phyloP scores from a whole-genome alignment of 2,113 vertebrate species.

The Accipiter virgatus region DNA sequence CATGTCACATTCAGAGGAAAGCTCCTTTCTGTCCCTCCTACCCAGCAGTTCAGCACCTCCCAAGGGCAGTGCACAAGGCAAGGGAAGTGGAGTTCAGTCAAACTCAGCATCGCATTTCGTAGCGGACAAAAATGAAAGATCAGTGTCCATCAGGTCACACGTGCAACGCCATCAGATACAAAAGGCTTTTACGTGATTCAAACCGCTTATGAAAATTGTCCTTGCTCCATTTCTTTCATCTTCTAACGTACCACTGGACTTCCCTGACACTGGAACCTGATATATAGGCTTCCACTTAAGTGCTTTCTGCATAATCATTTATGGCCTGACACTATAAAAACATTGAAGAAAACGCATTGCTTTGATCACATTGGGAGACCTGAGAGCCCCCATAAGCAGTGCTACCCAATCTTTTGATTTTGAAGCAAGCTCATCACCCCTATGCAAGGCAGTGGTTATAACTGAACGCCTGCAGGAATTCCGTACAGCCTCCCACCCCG shows the following conservation, averaged over 20 bases:
- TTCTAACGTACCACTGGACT: background rate
- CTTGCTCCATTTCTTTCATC: background rate
- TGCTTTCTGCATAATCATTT: background rate
- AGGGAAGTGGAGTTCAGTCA: background rate
- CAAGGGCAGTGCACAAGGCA: background rate
- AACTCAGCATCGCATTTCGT: background rate
- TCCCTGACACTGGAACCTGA: background rate
- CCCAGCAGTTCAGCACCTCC: background rate
- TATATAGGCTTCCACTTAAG: background rate
- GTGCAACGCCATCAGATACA: background rate
- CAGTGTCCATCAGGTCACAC: background rate
- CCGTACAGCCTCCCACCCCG: background rate
- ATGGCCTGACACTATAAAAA: background rate
- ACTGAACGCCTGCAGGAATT: background rate
- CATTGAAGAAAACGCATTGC: background rate
- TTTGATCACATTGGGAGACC: background rate
- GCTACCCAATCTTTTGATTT: background rate
- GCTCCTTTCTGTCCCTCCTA: background rate
- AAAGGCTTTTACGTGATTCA: background rate
- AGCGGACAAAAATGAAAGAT: background rate
- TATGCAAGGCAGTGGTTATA: background rate
- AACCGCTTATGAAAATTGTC: background rate
- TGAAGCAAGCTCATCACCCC: background rate
- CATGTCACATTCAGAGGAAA: background rate
- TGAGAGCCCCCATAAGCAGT: background rate